Percentiles rank a stretch among this genome's conserved stretches.
These are phyloP conservation scores for Tupaia tana DNA, from an alignment of 2,113 vertebrate species.

Conservation along the genomic window DNA sequence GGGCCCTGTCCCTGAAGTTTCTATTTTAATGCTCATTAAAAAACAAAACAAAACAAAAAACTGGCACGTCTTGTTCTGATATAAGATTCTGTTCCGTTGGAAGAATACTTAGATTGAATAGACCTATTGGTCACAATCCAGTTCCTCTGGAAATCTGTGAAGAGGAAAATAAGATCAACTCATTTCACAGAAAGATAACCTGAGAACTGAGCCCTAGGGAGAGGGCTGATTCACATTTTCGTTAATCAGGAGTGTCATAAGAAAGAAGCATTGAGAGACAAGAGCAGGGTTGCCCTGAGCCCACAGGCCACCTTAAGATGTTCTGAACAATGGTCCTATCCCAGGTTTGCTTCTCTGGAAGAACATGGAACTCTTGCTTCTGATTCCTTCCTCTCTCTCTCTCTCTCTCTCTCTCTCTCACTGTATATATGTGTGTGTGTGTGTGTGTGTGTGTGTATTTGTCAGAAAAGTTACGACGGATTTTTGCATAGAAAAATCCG, in stretches of 20 bases:
- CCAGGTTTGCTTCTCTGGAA: background rate
- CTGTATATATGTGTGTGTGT: background rate
- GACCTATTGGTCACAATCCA: background rate
- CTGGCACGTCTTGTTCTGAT: background rate
- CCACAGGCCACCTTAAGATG: background rate
- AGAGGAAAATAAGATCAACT: background rate
- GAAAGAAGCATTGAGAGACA: background rate
- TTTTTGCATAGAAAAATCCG: no score
- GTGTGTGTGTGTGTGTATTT: no score
- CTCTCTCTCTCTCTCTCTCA: background rate
- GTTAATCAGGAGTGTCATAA: background rate
- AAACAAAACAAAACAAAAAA: background rate
- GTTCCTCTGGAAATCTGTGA: background rate
- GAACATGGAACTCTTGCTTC: background rate
- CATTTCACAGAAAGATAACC: background rate
- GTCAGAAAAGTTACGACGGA: no score
- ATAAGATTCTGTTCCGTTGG: background rate
- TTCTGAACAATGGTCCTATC: background rate
- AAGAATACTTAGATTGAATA: slow-evolving; percentile 27
- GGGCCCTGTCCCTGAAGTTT: background rate
- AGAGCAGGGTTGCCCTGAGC: background rate
- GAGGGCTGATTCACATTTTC: background rate
- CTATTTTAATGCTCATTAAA: background rate
- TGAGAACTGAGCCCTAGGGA: background rate
- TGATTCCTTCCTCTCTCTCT: background rate